Evolutionary conservation across 2,113 vertebrate genomes (phyloP).

Genomic region (Procapra przewalskii): DNA sequence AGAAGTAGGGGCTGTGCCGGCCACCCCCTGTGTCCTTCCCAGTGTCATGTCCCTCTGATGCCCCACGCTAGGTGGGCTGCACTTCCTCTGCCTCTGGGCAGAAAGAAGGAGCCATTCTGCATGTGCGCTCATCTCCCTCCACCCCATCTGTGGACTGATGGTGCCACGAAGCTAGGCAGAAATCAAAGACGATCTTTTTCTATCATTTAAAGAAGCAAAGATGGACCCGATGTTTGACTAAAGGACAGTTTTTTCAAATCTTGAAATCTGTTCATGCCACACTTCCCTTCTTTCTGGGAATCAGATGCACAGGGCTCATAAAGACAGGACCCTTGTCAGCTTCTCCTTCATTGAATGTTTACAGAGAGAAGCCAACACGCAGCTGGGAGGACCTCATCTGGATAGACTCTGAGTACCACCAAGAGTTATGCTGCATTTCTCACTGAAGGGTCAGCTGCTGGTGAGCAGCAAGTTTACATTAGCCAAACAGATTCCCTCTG

Average conservation of each 20-base stretch:
- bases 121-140: fast-evolving
- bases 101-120: not conserved
- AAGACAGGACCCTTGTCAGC: not conserved
- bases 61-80: not conserved
- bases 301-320: not conserved
- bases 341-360: not conserved
- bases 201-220: not conserved
- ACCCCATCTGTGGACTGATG: not conserved
- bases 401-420: not conserved
- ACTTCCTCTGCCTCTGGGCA: not conserved
- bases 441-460: not conserved
- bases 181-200: not conserved
- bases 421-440: not conserved
- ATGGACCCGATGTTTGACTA: not conserved
- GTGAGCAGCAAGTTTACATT: not conserved
- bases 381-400: not conserved
- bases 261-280: not conserved
- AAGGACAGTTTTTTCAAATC: not conserved
- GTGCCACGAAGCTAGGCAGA: not conserved
- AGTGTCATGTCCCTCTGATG: not conserved
- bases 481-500: not conserved
- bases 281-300: not conserved
- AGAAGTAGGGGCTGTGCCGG: not conserved
- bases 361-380: not conserved
- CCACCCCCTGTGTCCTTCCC: not conserved